These are phyloP conservation scores for Acropternis orthonyx DNA, from an alignment of 2,797 vertebrate genomes.

Conservation along the genomic window DNA sequence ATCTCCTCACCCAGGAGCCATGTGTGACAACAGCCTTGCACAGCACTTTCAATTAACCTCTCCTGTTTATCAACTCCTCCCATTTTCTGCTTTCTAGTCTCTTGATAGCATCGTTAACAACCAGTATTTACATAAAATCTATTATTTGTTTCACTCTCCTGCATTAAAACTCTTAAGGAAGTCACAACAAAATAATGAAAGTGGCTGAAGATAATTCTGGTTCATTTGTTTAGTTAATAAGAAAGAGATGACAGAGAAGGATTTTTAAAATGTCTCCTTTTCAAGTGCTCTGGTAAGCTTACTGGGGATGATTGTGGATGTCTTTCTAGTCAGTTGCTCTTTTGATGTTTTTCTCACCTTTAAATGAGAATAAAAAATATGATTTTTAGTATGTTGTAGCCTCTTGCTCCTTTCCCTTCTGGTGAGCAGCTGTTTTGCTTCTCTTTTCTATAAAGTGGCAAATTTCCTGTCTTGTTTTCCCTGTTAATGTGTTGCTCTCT, in stretches of 20 bases:
- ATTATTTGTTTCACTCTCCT: neutral
- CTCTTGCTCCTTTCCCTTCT: neutral
- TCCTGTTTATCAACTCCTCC: neutral
- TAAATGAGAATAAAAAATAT: neutral
- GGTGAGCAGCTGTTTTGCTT: neutral
- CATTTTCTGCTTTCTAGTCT: neutral
- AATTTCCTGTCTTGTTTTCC: neutral
- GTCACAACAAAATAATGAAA: neutral
- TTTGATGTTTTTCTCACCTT: conserved; percentile 7
- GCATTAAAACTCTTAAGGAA: neutral
- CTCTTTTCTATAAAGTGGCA: neutral
- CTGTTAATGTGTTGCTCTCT: neutral
- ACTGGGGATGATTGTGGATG: neutral
- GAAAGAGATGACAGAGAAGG: neutral
- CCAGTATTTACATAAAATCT: conserved; percentile 16
- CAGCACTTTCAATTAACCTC: neutral
- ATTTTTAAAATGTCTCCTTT: neutral
- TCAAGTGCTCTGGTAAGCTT: neutral
- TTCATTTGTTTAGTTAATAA: neutral
- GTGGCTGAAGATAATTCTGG: neutral
- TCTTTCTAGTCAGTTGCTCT: neutral
- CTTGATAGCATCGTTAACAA: conserved; percentile 23
- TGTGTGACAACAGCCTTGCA: neutral
- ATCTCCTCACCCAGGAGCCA: neutral
- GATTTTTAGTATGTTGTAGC: neutral